Evolutionary conservation across 2,113 vertebrate species (phyloP).

Genomic region (Hippocampus guttulatus): DNA sequence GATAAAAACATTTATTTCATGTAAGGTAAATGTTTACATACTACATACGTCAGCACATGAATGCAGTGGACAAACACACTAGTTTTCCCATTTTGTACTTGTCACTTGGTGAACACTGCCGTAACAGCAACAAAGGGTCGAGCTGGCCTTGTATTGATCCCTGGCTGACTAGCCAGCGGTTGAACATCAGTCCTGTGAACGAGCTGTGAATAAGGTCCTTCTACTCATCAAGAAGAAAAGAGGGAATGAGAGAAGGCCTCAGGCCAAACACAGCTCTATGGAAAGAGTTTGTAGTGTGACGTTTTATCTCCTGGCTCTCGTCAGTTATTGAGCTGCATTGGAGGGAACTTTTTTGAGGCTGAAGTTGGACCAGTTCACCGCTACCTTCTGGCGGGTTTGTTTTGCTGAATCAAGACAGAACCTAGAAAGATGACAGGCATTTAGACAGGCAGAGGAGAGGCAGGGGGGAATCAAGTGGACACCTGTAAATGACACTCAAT

Average conservation of each 20-base stretch:
- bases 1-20: slow-evolving; percentile 77
- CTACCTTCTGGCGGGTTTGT: slow-evolving; percentile 96
- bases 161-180: slow-evolving; percentile 43
- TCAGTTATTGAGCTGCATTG: slow-evolving; percentile 88
- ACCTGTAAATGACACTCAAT: not conserved
- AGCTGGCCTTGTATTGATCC: slow-evolving; percentile 48
- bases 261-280: slow-evolving; percentile 54
- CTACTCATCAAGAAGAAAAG: slow-evolving; percentile 58
- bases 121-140: slow-evolving; percentile 48
- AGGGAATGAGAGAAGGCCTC: slow-evolving; percentile 64
- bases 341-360: slow-evolving; percentile 96
- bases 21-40: slow-evolving; percentile 76
- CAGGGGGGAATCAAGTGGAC: not conserved
- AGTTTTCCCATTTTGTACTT: slow-evolving; percentile 50
- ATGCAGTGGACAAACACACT: slow-evolving; percentile 64
- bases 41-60: slow-evolving; percentile 71
- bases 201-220: slow-evolving; percentile 46
- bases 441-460: not conserved
- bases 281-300: slow-evolving; percentile 60
- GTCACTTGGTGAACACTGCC: slow-evolving; percentile 57
- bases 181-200: slow-evolving; percentile 55
- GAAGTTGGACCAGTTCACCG: slow-evolving; percentile 99
- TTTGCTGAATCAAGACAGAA: slow-evolving; percentile 99
- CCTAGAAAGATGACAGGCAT: slow-evolving; percentile 60
- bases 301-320: slow-evolving; percentile 43